A percentile compares a stretch with the other conserved stretches of the same genome.
Evolutionary conservation across 2,113 vertebrate genomes (phyloP).

Genomic region (Holacanthus passer): DNA sequence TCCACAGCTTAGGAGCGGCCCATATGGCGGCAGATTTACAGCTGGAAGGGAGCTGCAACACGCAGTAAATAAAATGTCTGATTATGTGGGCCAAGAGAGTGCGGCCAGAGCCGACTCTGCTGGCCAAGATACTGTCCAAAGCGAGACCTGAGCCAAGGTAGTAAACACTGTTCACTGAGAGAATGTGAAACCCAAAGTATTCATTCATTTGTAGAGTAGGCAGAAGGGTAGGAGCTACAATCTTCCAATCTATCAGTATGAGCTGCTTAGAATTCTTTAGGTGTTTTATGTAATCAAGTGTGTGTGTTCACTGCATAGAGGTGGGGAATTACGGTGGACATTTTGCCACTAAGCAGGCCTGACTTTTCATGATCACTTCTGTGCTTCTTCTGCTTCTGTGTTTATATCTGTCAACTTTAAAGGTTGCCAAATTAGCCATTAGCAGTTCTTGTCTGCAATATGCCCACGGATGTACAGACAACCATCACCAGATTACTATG

Average conservation of each 20-base stretch:
- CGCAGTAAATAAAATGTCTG: conserved; percentile 12
- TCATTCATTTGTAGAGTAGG: conserved; percentile 2
- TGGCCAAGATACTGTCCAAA: conserved; percentile 17
- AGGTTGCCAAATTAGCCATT: neutral
- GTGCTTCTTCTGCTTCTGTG: no score
- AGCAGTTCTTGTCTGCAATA: neutral
- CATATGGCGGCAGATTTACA: conserved; percentile 38
- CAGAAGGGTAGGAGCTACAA: neutral
- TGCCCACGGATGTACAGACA: no score
- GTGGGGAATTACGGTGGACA: neutral
- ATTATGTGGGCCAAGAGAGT: neutral
- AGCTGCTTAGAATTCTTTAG: neutral
- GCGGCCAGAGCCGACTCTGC: neutral
- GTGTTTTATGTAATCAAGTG: neutral
- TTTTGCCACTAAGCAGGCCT: neutral
- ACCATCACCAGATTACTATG: neutral
- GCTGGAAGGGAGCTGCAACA: neutral
- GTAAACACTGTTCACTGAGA: conserved; percentile 3
- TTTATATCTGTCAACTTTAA: no score
- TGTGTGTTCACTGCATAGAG: neutral
- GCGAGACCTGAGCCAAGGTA: conserved; percentile 8
- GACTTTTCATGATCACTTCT: neutral
- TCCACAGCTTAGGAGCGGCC: neutral
- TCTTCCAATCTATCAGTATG: neutral
- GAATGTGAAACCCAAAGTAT: neutral